A percentile compares a stretch with the other conserved stretches of the same genome.
These are phyloP conservation scores for Pinctada fucata DNA, from an alignment of 2,888 invertebrate species.

Conservation along the genomic window DNA sequence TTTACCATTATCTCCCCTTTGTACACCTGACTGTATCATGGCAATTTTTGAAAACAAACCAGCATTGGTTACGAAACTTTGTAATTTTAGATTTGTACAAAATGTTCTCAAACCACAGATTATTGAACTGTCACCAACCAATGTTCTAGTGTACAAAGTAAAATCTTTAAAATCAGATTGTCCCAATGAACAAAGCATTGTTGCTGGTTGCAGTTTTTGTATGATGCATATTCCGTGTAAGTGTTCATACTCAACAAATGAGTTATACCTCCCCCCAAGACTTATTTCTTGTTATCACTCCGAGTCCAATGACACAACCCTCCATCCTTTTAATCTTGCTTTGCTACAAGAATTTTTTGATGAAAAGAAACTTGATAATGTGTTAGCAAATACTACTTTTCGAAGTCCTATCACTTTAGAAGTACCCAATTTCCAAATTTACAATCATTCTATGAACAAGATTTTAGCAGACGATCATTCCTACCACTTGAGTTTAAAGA, in stretches of 20 bases:
- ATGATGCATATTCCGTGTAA: slow-evolving; percentile 26
- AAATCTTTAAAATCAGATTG: slow-evolving; percentile 23
- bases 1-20: slow-evolving; percentile 11
- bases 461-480: slow-evolving; percentile 20
- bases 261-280: slow-evolving; percentile 11
- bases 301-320: background rate
- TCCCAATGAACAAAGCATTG: too few species aligned
- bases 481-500: slow-evolving; percentile 38
- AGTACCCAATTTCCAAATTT: too few species aligned
- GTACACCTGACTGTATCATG: background rate
- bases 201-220: slow-evolving; percentile 26
- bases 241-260: too few species aligned
- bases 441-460: slow-evolving; percentile 8
- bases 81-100: slow-evolving; percentile 31
- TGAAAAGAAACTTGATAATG: slow-evolving; percentile 6
- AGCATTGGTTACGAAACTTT: slow-evolving; percentile 2
- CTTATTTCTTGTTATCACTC: too few species aligned
- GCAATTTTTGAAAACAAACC: too few species aligned
- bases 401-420: slow-evolving; percentile 2
- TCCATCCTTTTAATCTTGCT: slow-evolving; percentile 22
- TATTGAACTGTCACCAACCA: slow-evolving; percentile 18
- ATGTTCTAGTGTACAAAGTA: slow-evolving; percentile 27
- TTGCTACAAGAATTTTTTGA: slow-evolving; percentile 26
- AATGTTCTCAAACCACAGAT: slow-evolving; percentile 11
- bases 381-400: slow-evolving; percentile 7